Base-by-base conservation (phyloP, 2,113 vertebrate species). In the Eptesicus fuscus region DNA sequence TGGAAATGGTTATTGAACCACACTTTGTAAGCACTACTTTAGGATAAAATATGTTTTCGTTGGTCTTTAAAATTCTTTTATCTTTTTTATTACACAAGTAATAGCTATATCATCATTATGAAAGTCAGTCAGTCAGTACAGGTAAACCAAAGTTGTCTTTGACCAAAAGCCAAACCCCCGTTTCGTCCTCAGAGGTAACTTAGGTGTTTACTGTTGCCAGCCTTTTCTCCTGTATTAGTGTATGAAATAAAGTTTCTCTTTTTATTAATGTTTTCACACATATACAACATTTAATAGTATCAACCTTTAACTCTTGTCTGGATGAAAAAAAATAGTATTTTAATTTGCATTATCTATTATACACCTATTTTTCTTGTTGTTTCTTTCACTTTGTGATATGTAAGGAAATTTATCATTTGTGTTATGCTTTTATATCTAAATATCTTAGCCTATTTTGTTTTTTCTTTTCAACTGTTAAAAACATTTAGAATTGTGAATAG, bases 381-480 rank as follows among this genome's bases (percentile, higher is more conserved):
- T 90, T 86, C 7, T 92, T 56, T 47, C 10, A 79, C 47, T 17
- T 87, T 63, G 35, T 96, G 28, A 76, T 51, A 9, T 80, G 4
- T 44, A 79, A 63, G 9, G 20, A 44, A 65, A 51, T 67, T 37
- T 49, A 22, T 74, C 7, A 80, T 88, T 83, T 95, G 40, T 18
- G 44, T 88, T 44, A 65, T 53, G 28, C 20, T 91, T 80, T 51
- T 85, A 80, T 0, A 67, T 61, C 17, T 49, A 25, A 82, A 53
- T 30, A 73, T 77, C 23, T 85, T 85, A 56, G 8, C 16, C 22
- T 87, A 56, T 82, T 85, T 49, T 44, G 20, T 63, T 93, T 78
- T 95, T 28, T 10, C 32, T 67, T 94, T 84, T 95, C n/a, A 71
- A 44, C 67, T 92, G n/a, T 70, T 85, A 71, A 93, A 88, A 82